phyloP scores from a whole-genome alignment of 2,888 invertebrate species.

The Tipula unca region DNA sequence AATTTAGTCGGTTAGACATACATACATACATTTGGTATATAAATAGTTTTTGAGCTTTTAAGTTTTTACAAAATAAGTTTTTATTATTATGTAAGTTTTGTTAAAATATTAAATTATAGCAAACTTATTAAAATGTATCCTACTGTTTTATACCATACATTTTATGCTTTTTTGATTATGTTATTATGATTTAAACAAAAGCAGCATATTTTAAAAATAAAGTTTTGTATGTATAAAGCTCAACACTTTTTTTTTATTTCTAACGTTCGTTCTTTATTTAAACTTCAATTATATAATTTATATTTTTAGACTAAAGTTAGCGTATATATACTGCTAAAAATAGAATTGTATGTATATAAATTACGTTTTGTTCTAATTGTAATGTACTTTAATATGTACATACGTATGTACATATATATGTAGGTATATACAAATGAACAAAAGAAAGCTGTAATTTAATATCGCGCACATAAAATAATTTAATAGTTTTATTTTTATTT shows the following conservation, averaged over 20 bases:
- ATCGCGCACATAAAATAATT: background rate
- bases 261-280: background rate
- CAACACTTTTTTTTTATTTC: background rate
- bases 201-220: background rate
- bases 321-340: background rate
- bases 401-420: background rate
- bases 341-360: background rate
- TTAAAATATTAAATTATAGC: background rate
- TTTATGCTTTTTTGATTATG: background rate
- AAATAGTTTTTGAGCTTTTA: background rate
- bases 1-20: background rate
- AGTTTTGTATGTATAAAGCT: background rate
- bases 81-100: background rate
- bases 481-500: background rate
- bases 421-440: background rate
- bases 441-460: conserved; percentile 14
- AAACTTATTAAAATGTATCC: background rate
- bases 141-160: background rate
- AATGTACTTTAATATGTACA: background rate
- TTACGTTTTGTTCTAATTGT: background rate
- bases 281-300: background rate
- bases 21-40: background rate
- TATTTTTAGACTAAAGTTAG: background rate
- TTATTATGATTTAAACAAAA: background rate
- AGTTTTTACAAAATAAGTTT: background rate